These are phyloP conservation scores for Sicus ferrugineus DNA, from an alignment of 2,888 invertebrate genomes.

Conservation along the genomic window DNA sequence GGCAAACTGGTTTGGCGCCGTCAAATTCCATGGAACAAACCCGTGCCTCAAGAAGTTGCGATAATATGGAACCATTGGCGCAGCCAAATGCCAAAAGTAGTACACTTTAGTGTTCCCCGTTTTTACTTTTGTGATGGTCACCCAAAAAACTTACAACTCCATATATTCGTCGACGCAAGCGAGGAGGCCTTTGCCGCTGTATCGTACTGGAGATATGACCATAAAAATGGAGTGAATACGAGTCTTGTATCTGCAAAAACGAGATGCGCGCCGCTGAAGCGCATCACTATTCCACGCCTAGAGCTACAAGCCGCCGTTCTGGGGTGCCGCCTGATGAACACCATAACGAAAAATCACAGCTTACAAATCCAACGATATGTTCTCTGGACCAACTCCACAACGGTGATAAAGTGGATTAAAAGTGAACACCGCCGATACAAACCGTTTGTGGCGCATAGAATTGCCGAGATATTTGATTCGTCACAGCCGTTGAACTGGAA, in stretches of 20 bases:
- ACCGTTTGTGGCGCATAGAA: conserved; percentile 6
- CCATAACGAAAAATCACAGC: conserved; percentile 16
- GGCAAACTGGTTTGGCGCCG: conserved; percentile 1
- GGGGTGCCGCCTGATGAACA: conserved; percentile 32
- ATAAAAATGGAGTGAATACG: too few relatives aligned
- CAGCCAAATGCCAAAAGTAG: not conserved
- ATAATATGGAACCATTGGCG: not conserved
- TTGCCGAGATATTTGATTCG: not conserved
- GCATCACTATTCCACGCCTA: not conserved
- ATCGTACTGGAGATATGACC: too few relatives aligned
- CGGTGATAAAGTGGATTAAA: not conserved
- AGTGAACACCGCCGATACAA: conserved; percentile 7
- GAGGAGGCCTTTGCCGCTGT: too few relatives aligned
- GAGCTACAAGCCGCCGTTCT: conserved; percentile 37
- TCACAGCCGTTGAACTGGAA: not conserved
- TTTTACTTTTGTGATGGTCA: too few relatives aligned
- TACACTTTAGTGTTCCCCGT: not conserved
- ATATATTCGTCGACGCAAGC: too few relatives aligned
- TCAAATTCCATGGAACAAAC: conserved; percentile 27
- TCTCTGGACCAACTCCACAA: conserved; percentile 5
- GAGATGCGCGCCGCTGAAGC: too few relatives aligned
- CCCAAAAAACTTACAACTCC: too few relatives aligned
- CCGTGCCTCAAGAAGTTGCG: not conserved
- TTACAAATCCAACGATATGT: too few relatives aligned
- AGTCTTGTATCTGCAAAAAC: too few relatives aligned